Conservation (phyloP, 2,888 invertebrate species). For the Eilema sororculum region DNA sequence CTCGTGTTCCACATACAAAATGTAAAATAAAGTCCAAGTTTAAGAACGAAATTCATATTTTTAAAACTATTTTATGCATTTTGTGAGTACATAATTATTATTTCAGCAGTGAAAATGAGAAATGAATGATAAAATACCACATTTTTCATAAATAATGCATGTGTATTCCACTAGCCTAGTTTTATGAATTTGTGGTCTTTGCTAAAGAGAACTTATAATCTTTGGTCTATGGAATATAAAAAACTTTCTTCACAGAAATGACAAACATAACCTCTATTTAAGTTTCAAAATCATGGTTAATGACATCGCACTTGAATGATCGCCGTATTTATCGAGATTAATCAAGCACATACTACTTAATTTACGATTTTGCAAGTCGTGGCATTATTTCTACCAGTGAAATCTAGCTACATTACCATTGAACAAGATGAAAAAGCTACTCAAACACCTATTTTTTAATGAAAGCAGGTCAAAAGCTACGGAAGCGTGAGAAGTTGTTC, state of each 20-base stretch:
- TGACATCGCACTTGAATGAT: background rate
- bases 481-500: constrained; percentile 25
- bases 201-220: background rate
- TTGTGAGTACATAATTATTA: background rate
- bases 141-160: background rate
- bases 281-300: background rate
- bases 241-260: constrained; percentile 6
- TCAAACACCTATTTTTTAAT: constrained; percentile 16
- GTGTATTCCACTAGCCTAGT: background rate
- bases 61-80: background rate
- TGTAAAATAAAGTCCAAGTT: background rate
- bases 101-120: background rate
- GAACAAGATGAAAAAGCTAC: constrained; percentile 31
- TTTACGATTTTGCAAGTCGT: background rate
- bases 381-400: background rate
- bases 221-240: constrained; percentile 7
- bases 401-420: background rate
- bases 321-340: background rate
- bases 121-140: background rate
- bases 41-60: background rate
- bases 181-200: background rate
- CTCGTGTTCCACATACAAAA: background rate
- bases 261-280: constrained; percentile 18
- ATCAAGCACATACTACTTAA: background rate
- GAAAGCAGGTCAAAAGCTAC: constrained; percentile 45